Base-by-base conservation (phyloP, 2,888 invertebrate genomes). In the Chromoteleia sp. region DNA sequence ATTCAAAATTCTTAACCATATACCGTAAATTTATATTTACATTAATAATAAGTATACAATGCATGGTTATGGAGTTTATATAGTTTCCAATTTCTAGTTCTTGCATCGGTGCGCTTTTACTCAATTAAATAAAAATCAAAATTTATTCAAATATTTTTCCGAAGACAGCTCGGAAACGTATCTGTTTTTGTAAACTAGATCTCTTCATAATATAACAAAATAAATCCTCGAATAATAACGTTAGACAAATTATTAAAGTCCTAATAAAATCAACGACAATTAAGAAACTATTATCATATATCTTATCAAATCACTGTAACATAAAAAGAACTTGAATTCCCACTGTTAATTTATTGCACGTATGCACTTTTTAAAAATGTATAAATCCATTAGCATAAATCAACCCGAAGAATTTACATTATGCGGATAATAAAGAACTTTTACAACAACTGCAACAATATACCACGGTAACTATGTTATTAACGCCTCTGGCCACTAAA, bases 311-410 rank as follows among this genome's bases (percentile, higher is more conserved):
- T n/a, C 19, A 8, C 14, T 30, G 4, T 1, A 33, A 17, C 15
- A 30, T 33, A n/a, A 25, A 25, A 6, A 17, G 52, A 45, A 39
- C 15, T 36, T 52, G 5, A 25, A 39, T 61, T 73, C 61, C 36
- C 43, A 52, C 50, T 71, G 17, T 19, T 25, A 61, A 48, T 30
- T 41, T 12, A 15, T 43, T 17, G 25, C 41, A 41, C 4, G 7
- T 12, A 14, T 33, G 19, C 19, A 43, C 17, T 4, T 25, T 25
- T 33, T 52, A 74, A 63, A 74, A 74, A 65, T 56, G 54, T 73
- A 56, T 30, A 33, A 63, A 36, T 56, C 56, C 39, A 74, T 74
- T 74, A 74, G 36, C 74, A 74, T 73, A 73, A 73, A 74, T 74
- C 65, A 74, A 15, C 7, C 33, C 8, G 25, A 48, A 56, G 45